Evolutionary conservation across 2,113 vertebrate genomes (phyloP).

Genomic region (Spermophilus dauricus): DNA sequence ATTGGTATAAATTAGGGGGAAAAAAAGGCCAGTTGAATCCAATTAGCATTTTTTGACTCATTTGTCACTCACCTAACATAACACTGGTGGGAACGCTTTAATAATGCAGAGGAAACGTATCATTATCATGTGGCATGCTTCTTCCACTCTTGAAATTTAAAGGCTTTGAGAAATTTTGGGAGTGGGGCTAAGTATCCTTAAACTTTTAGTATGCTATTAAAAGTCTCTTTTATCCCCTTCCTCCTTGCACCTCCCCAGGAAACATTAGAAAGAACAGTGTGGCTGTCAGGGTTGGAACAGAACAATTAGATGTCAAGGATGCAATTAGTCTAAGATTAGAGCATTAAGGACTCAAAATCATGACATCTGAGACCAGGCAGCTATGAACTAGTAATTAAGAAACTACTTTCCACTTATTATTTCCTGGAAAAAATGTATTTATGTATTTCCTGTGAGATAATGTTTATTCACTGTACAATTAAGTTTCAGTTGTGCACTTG

Average conservation of each 20-base stretch:
- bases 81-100: background rate
- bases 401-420: constrained; percentile 50
- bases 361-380: constrained; percentile 72
- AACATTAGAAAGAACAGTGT: constrained; percentile 74
- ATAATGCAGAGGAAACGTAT: constrained; percentile 35
- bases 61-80: constrained; percentile 60
- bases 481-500: constrained; percentile 57
- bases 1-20: constrained; percentile 6
- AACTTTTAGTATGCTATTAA: constrained; percentile 64
- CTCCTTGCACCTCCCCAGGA: constrained; percentile 63
- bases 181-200: constrained; percentile 37
- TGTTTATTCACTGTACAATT: constrained; percentile 65
- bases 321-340: constrained; percentile 81
- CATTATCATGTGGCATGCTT: constrained; percentile 48
- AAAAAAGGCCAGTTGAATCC: constrained; percentile 49
- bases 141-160: constrained; percentile 56
- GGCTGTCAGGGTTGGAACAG: constrained; percentile 65
- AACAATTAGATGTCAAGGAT: constrained; percentile 71
- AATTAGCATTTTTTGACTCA: constrained; percentile 68
- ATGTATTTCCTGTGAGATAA: constrained; percentile 61
- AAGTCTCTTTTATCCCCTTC: constrained; percentile 64
- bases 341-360: constrained; percentile 62
- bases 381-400: constrained; percentile 75
- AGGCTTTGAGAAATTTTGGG: constrained; percentile 40
- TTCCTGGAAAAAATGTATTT: constrained; percentile 72